Evolutionary conservation across 2,113 vertebrate species (phyloP), one percentile per base, ranked within the genome.

Genomic region (Piaya cayana): DNA sequence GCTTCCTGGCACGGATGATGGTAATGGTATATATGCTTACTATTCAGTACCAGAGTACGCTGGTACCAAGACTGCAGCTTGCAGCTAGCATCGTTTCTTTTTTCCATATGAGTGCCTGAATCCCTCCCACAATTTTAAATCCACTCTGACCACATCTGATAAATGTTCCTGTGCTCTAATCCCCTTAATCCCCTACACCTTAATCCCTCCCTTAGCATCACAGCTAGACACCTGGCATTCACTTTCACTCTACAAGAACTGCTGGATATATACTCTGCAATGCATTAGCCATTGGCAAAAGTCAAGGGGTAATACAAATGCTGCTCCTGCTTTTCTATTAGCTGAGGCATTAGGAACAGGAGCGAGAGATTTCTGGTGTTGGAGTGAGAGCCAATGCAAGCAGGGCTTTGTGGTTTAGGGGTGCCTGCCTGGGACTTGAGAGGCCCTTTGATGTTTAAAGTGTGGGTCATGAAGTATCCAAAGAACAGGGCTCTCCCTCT

Each of bases 301-400:
- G 32, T 32, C 22, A 55, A 55, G 22, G 29, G 18, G 6, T 45
- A 49, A 80, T 34, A 47, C 5, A 42, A 80, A 69, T 83, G 7
- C 34, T 86, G 39, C 45, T 64, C 10, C 63, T 80, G 36, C 30
- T 83, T 80, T 72, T 56, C 32, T 8, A 1, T 42, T 53, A 55
- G 26, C 32, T 59, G 53, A 64, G 17, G 12, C 34, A 88, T 34
- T 1, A 1, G n/a, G 17, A 9, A 43, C 3, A 4, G 71, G 15
- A 72, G 32, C 0, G 0, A 64, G 29, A 60, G 43, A 83, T 69
- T 82, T 86, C 26, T 86, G 43, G 11, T 83, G 37, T 76, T 34
- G 36, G 23, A 71, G 8, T 0, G 0, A 71, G 36, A 12, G 10
- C 60, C 82, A 70, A 11, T 4, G 1, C 0, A 1, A 81, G n/a